Base-by-base conservation (phyloP, 2,113 vertebrate species). In the Spea multiplicata region DNA sequence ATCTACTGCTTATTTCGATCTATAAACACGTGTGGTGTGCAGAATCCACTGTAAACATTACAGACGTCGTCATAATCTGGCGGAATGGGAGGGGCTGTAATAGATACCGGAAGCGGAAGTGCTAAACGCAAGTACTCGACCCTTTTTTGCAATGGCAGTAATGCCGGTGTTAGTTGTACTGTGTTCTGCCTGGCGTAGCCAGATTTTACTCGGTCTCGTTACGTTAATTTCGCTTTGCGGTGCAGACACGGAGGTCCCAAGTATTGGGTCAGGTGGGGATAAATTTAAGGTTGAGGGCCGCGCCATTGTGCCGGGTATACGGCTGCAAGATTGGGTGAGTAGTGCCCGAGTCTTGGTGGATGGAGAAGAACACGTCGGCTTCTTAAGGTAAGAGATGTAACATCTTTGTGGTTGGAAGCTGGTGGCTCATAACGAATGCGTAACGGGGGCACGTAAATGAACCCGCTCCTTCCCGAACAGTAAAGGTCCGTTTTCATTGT, bases 231-330 rank as follows among this genome's bases (percentile, higher is more conserved):
- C 0, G 84, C 85, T 53, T 85, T 83, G 2, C 47, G 52, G 6
- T 76, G 84, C 68, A 83, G 86, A 80, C 46, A 17, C 17, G 6
- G 78, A 80, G 7, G 8, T 68, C 1, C 2, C 68, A 8, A 75
- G 71, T 16, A 80, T 78, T 9, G 84, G 44, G 16, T 80, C 84
- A 30, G 2, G 85, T 1, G 93, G 93, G 44, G 97, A 97, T 82
- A 91, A 93, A 55, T 98, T 98, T 78, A 96, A 91, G 88, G 97
- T 98, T 71, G 97, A 98, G 83, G 97, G 97, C 45, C 91, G 97
- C 67, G 96, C 94, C 0, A 91, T 97, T 44, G 97, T 98, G 17
- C 93, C 95, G 0, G 96, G 96, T 3, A 84, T 96, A 17, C 95
- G 95, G 85, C 90, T 94, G 0, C 96, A 97, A 80, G 97, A 98